Conservation (phyloP, 1,140 invertebrate genomes). For the Aphelenchoides avenae region DNA sequence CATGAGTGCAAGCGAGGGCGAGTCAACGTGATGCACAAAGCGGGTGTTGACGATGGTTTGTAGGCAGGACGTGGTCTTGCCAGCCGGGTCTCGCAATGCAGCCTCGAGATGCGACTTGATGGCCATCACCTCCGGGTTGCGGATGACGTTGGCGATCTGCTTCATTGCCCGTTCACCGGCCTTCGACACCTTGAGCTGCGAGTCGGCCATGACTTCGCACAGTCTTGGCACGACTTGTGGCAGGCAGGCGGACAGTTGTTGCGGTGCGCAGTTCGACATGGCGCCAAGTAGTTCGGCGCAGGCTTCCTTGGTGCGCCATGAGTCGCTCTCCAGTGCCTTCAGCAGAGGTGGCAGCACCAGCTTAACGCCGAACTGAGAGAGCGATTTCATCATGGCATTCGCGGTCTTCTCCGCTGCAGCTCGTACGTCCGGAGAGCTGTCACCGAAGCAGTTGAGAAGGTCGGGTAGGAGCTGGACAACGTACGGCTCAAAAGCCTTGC, state of each 20-base stretch:
- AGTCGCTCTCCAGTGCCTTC: conserved; percentile 89
- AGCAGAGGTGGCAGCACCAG: conserved; percentile 83
- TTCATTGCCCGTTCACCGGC: conserved; percentile 87
- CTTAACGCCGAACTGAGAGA: conserved; percentile 88
- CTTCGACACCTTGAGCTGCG: conserved; percentile 94
- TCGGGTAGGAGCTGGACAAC: conserved; percentile 93
- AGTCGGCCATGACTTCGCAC: conserved; percentile 93
- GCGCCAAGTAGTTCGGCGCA: conserved; percentile 92
- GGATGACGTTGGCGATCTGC: conserved; percentile 85
- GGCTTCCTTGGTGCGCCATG: conserved; percentile 95
- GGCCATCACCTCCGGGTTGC: conserved; percentile 88
- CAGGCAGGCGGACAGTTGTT: conserved; percentile 91
- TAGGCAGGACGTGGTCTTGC: conserved; percentile 79
- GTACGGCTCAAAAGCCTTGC: conserved; percentile 94
- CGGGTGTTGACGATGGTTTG: conserved; percentile 90
- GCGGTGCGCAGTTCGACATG: conserved; percentile 94
- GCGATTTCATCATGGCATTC: conserved; percentile 84
- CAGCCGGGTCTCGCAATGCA: conserved; percentile 91
- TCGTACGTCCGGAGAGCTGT: conserved; percentile 73
- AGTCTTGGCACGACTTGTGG: conserved; percentile 97
- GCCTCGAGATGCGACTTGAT: conserved; percentile 85
- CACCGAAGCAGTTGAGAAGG: conserved; percentile 89
- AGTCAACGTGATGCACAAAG: conserved; percentile 98
- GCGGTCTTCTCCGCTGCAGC: conserved; percentile 86
- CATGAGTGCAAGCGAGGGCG: conserved; percentile 92